Evolutionary conservation across 2,113 vertebrate genomes (phyloP).

Genomic region (Lophotis ruficrista): DNA sequence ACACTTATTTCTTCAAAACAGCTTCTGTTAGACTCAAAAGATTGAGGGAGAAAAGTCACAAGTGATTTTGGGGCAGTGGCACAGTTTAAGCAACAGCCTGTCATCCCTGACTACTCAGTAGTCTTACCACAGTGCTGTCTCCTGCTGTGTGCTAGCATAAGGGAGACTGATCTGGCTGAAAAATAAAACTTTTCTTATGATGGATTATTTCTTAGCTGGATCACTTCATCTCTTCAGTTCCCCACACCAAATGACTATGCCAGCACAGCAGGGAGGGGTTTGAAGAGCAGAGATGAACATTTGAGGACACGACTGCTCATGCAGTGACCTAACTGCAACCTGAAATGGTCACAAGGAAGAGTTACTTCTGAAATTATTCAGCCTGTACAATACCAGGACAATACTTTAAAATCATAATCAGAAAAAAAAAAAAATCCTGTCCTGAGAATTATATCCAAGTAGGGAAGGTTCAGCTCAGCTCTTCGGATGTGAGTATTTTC

Average conservation of each 20-base stretch:
- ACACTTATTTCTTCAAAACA: neutral
- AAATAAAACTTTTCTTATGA: neutral
- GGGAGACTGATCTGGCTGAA: neutral
- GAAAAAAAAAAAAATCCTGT: neutral
- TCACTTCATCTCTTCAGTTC: neutral
- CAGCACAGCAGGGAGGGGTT: neutral
- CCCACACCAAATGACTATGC: neutral
- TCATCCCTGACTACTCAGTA: neutral
- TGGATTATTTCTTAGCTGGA: neutral
- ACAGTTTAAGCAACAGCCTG: neutral
- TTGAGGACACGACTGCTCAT: fast-evolving
- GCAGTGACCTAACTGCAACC: neutral
- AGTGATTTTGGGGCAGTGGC: neutral
- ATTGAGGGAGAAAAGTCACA: neutral
- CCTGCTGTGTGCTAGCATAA: neutral
- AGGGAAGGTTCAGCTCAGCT: neutral
- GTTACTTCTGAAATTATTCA: neutral
- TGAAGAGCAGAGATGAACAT: neutral
- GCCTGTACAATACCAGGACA: neutral
- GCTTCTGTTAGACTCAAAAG: neutral
- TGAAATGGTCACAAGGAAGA: neutral
- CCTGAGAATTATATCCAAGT: neutral
- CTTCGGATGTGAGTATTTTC: neutral
- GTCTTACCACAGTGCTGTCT: neutral
- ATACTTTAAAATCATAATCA: neutral